Percentiles rank a stretch among this genome's conserved stretches.
Conservation (phyloP, 2,797 vertebrate genomes). For the Lerista edwardsae region DNA sequence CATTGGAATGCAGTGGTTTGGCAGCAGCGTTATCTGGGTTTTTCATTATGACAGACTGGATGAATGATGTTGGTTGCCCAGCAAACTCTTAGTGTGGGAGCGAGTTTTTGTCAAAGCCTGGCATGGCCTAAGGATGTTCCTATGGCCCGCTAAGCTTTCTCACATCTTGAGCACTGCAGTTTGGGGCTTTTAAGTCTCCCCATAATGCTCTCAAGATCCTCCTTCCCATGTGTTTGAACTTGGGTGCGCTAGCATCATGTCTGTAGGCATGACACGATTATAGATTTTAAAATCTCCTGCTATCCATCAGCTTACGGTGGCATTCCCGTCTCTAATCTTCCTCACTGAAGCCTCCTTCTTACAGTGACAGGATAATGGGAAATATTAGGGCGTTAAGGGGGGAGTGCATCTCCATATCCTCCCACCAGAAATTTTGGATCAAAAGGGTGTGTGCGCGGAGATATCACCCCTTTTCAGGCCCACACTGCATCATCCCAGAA, state of each 20-base stretch:
- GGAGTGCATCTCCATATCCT: not conserved
- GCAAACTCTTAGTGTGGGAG: too few species aligned
- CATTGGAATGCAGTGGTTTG: too few species aligned
- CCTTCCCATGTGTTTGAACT: too few species aligned
- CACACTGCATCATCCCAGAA: too few species aligned
- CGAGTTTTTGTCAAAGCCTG: not conserved
- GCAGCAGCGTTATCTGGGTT: too few species aligned
- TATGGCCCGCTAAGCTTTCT: not conserved
- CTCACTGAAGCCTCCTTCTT: not conserved
- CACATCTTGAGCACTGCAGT: not conserved
- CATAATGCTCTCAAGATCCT: too few species aligned
- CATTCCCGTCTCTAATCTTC: not conserved
- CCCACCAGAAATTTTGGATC: not conserved
- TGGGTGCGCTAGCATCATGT: too few species aligned
- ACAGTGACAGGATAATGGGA: not conserved
- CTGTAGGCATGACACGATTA: too few species aligned
- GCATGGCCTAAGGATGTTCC: not conserved
- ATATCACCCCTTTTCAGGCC: not conserved
- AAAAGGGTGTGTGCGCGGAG: not conserved
- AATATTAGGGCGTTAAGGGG: not conserved
- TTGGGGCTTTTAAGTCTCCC: too few species aligned
- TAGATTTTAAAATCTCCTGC: not conserved
- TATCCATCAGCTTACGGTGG: not conserved
- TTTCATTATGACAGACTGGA: too few species aligned
- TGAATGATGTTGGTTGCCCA: too few species aligned